phyloP scores from a whole-genome alignment of 2,797 vertebrate genomes.

The Tenualosa thibaudeaui region DNA sequence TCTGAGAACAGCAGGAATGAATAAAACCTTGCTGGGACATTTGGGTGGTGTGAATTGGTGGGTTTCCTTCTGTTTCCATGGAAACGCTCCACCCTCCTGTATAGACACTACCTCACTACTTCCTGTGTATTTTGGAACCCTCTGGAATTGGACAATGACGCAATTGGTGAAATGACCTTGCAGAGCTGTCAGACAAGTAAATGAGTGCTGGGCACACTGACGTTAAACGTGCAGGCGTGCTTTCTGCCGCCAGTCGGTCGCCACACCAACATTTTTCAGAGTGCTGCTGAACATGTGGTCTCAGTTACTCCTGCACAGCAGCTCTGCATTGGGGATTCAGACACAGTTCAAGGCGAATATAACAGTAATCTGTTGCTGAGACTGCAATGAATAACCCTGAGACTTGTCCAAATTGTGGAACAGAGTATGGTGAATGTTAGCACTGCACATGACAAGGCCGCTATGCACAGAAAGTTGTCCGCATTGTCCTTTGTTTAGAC shows the following conservation, averaged over 20 bases:
- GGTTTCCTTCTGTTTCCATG: not conserved
- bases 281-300: not conserved
- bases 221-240: not conserved
- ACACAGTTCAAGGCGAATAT: not conserved
- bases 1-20: not conserved
- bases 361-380: not conserved
- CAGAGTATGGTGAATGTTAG: not conserved
- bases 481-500: too few relatives aligned
- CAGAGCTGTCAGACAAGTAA: not conserved
- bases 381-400: not conserved
- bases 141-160: not conserved
- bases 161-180: slow-evolving; percentile 16
- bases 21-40: not conserved
- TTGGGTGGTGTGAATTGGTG: slow-evolving; percentile 14
- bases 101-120: slow-evolving; percentile 25
- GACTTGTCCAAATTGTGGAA: not conserved
- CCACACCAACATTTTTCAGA: slow-evolving; percentile 2
- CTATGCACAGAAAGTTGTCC: not conserved
- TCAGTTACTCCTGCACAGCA: not conserved
- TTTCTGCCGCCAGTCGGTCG: not conserved
- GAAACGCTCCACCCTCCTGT: not conserved
- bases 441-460: too few relatives aligned
- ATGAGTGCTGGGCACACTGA: slow-evolving; percentile 1
- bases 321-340: not conserved
- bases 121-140: slow-evolving; percentile 18